Conservation (phyloP, 2,888 invertebrate species). For the Orchesella flavescens region DNA sequence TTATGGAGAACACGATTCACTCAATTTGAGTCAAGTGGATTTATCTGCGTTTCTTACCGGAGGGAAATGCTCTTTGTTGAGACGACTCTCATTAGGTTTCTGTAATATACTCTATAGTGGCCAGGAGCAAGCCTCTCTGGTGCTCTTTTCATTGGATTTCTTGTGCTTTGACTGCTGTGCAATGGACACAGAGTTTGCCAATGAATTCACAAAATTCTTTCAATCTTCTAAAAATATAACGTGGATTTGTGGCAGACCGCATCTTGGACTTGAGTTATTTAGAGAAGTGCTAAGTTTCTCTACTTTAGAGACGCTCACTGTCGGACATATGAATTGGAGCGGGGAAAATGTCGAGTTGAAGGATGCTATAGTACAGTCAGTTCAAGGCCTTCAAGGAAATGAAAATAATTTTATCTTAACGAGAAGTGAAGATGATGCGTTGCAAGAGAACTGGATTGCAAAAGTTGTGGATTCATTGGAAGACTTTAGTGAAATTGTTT, state of each 20-base stretch:
- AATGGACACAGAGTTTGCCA: constrained; percentile 47
- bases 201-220: constrained; percentile 51
- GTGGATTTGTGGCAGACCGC: constrained; percentile 56
- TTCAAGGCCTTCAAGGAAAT: constrained; percentile 35
- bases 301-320: constrained; percentile 40
- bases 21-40: constrained; percentile 55
- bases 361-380: constrained; percentile 35
- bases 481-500: constrained; percentile 40
- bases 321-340: constrained; percentile 49
- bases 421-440: constrained; percentile 38
- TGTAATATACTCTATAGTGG: constrained; percentile 44
- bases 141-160: constrained; percentile 48
- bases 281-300: constrained; percentile 46
- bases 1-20: constrained; percentile 58
- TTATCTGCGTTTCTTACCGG: constrained; percentile 51
- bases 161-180: constrained; percentile 60
- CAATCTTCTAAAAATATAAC: constrained; percentile 51
- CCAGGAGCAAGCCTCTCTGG: constrained; percentile 8
- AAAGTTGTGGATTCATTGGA: constrained; percentile 23
- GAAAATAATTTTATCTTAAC: constrained; percentile 42
- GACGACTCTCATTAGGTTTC: constrained; percentile 49
- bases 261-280: constrained; percentile 38
- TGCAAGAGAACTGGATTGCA: constrained; percentile 37
- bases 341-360: constrained; percentile 17
- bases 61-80: constrained; percentile 49